Percentiles rank a stretch among this genome's conserved stretches.
These are phyloP conservation scores for Chrysopilus asiliformis DNA, from an alignment of 2,888 invertebrate species.

Conservation along the genomic window DNA sequence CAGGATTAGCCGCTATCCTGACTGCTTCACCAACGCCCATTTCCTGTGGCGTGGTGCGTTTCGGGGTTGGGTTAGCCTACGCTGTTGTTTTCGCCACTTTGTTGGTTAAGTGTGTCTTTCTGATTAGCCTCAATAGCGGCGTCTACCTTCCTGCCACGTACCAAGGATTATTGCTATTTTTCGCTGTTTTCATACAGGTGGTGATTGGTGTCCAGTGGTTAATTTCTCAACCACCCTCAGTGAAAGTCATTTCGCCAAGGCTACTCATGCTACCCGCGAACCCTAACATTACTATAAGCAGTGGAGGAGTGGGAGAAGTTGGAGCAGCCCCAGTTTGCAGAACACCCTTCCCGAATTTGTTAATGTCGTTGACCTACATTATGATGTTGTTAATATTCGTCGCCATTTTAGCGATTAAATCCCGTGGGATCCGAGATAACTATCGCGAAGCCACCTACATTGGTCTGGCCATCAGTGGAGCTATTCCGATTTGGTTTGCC, in stretches of 20 bases:
- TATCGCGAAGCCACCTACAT: slow-evolving; percentile 88
- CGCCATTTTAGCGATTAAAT: slow-evolving; percentile 69
- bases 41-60: slow-evolving; percentile 68
- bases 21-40: slow-evolving; percentile 65
- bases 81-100: slow-evolving; percentile 81
- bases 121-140: slow-evolving; percentile 80
- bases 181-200: slow-evolving; percentile 82
- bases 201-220: slow-evolving; percentile 76
- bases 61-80: slow-evolving; percentile 70
- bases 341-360: slow-evolving; percentile 54
- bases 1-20: slow-evolving; percentile 63
- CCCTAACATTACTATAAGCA: slow-evolving; percentile 18
- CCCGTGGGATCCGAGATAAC: slow-evolving; percentile 81
- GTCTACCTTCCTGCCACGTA: slow-evolving; percentile 87
- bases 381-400: slow-evolving; percentile 75
- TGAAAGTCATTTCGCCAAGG: slow-evolving; percentile 35
- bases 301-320: slow-evolving; percentile 27
- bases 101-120: slow-evolving; percentile 86
- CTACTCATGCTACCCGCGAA: slow-evolving; percentile 18
- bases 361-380: slow-evolving; percentile 69
- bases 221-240: slow-evolving; percentile 60
- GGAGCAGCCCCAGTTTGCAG: slow-evolving; percentile 39
- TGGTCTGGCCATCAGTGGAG: slow-evolving; percentile 72
- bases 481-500: slow-evolving; percentile 74
- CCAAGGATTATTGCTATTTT: slow-evolving; percentile 76